Conservation (phyloP, 2,888 invertebrate genomes). For the Carterocephalus palaemon region DNA sequence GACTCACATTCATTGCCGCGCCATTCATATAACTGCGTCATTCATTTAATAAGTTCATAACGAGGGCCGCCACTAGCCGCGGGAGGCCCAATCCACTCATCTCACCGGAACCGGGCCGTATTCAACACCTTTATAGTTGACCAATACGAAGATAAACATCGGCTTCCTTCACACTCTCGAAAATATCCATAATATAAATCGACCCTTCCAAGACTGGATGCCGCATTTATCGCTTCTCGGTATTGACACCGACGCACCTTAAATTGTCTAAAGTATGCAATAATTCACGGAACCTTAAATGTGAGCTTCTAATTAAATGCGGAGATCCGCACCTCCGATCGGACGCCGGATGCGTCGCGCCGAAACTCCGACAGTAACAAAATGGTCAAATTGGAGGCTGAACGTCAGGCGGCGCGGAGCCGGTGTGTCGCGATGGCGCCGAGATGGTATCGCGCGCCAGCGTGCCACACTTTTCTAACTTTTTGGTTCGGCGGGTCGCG, state of each 20-base stretch:
- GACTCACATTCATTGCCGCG: constrained; percentile 73
- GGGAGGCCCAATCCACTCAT: constrained; percentile 52
- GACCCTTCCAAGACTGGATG: constrained; percentile 50
- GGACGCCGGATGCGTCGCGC: constrained; percentile 37
- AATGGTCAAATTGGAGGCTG: constrained; percentile 51
- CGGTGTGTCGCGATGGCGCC: constrained; percentile 48
- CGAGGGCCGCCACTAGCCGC: constrained; percentile 51
- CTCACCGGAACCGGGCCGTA: constrained; percentile 45
- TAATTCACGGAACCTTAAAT: constrained; percentile 66
- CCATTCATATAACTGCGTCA: constrained; percentile 75
- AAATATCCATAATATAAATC: constrained; percentile 61
- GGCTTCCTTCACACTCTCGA: constrained; percentile 31
- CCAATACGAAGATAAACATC: constrained; percentile 5
- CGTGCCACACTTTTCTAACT: constrained; percentile 73
- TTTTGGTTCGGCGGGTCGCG: constrained; percentile 66
- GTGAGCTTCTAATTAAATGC: constrained; percentile 67
- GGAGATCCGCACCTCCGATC: constrained; percentile 49
- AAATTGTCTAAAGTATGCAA: constrained; percentile 60
- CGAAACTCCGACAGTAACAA: constrained; percentile 45
- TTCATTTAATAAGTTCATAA: constrained; percentile 76
- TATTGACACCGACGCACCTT: constrained; percentile 54
- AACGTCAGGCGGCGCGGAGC: constrained; percentile 38
- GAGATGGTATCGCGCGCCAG: constrained; percentile 39
- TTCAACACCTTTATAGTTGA: constrained; percentile 48
- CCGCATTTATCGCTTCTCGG: constrained; percentile 63